phyloP scores from a whole-genome alignment of 2,797 vertebrate species.

The Hypotaenidia okinawae region DNA sequence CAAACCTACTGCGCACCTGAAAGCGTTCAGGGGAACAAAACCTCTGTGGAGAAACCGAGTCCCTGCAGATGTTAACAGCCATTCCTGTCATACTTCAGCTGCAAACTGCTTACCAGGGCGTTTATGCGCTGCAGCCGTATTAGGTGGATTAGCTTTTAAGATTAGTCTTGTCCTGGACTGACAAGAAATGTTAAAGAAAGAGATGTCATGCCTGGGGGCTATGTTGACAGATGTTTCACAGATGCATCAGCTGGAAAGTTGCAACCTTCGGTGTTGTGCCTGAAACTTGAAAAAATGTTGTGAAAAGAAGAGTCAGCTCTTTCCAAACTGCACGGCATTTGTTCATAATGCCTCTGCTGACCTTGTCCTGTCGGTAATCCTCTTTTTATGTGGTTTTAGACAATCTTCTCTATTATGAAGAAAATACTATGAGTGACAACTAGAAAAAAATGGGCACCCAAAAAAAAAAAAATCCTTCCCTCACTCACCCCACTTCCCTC shows the following conservation, averaged over 20 bases:
- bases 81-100: not conserved
- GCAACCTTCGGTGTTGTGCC: not conserved
- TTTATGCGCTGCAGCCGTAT: not conserved
- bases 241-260: not conserved
- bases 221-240: not conserved
- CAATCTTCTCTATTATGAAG: not conserved
- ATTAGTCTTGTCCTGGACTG: not conserved
- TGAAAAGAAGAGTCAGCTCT: not conserved
- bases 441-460: not conserved
- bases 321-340: not conserved
- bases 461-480: not conserved
- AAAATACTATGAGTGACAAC: not conserved
- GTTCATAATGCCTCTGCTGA: not conserved
- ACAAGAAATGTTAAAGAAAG: not conserved
- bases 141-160: conserved; percentile 1
- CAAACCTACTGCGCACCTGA: not conserved
- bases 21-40: not conserved
- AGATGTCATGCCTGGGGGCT: not conserved
- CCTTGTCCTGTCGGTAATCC: not conserved
- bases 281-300: not conserved
- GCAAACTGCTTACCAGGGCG: not conserved
- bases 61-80: not conserved
- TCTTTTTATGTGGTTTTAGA: not conserved
- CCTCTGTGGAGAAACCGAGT: not conserved
- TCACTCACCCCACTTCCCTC: not conserved